A percentile compares a stretch with the other conserved stretches of the same genome.
These are phyloP conservation scores for Geotrypetes seraphini DNA, from an alignment of 2,797 vertebrate genomes.

Conservation along the genomic window DNA sequence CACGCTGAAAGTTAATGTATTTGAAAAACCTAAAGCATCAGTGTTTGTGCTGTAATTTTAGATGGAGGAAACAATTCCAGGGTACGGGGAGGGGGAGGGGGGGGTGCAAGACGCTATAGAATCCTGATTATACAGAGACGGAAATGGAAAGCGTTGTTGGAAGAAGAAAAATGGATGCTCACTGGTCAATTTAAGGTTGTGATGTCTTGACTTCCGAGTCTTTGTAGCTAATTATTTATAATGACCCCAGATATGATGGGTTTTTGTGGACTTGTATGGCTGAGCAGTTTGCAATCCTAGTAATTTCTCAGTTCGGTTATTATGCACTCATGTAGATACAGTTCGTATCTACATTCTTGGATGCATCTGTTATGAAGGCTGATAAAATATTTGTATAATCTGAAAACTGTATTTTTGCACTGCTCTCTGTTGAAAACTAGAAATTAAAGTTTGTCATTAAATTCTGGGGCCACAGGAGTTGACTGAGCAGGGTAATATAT, in stretches of 20 bases:
- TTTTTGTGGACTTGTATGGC: conserved; percentile 18
- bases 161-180: conserved; percentile 10
- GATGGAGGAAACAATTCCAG: conserved; percentile 26
- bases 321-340: conserved; percentile 17
- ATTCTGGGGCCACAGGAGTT: conserved; percentile 50
- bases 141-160: conserved; percentile 5
- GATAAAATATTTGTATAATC: conserved; percentile 60
- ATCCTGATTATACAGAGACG: conserved; percentile 2
- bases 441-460: conserved; percentile 57
- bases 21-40: conserved; percentile 31
- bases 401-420: conserved; percentile 48
- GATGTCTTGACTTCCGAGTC: background rate
- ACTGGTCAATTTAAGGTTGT: background rate
- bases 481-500: conserved; percentile 59
- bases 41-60: conserved; percentile 21
- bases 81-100: conserved; percentile 7
- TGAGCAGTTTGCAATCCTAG: conserved; percentile 13
- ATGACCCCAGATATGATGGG: conserved; percentile 23
- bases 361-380: conserved; percentile 28
- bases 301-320: conserved; percentile 19
- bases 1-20: conserved; percentile 31
- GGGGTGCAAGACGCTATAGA: no score
- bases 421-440: conserved; percentile 48
- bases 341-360: conserved; percentile 23
- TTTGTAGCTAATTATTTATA: conserved; percentile 41